These are phyloP conservation scores for Stegodyphus dumicola DNA, from an alignment of 1,140 invertebrate species.

Conservation along the genomic window DNA sequence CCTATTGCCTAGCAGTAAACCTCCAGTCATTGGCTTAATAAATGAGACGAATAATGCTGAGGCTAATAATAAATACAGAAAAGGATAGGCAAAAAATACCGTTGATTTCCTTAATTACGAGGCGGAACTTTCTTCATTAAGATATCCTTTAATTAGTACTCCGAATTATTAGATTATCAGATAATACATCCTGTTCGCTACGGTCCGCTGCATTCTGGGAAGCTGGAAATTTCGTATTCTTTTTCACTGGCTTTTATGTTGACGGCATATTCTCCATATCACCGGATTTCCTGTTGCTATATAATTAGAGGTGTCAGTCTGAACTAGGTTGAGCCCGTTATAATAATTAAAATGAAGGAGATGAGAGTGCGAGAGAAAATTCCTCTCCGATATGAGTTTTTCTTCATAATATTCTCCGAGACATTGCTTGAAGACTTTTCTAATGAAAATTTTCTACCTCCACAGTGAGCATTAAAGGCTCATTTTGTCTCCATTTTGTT, in stretches of 20 bases:
- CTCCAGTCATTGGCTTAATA: background rate
- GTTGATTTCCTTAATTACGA: constrained; percentile 5
- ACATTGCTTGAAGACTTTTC: too few relatives aligned
- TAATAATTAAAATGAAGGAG: too few relatives aligned
- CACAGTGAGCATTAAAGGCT: too few relatives aligned
- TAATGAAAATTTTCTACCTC: too few relatives aligned
- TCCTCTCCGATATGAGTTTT: too few relatives aligned
- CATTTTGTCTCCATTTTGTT: too few relatives aligned
- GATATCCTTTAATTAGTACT: background rate
- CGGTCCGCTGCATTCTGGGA: background rate
- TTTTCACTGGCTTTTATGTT: background rate
- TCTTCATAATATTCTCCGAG: too few relatives aligned
- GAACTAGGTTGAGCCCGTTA: too few relatives aligned
- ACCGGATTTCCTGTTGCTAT: background rate
- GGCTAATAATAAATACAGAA: background rate
- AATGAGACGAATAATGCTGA: background rate
- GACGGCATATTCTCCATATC: background rate
- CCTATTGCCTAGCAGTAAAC: background rate
- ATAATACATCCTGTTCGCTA: background rate
- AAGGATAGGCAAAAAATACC: background rate
- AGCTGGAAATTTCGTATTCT: background rate
- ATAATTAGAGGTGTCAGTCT: too few relatives aligned
- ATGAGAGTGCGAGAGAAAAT: too few relatives aligned
- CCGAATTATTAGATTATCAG: constrained; percentile 1
- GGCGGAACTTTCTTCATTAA: constrained; percentile 15